Evolutionary conservation across 2,113 vertebrate genomes (phyloP).

Genomic region (Microtus ochrogaster): DNA sequence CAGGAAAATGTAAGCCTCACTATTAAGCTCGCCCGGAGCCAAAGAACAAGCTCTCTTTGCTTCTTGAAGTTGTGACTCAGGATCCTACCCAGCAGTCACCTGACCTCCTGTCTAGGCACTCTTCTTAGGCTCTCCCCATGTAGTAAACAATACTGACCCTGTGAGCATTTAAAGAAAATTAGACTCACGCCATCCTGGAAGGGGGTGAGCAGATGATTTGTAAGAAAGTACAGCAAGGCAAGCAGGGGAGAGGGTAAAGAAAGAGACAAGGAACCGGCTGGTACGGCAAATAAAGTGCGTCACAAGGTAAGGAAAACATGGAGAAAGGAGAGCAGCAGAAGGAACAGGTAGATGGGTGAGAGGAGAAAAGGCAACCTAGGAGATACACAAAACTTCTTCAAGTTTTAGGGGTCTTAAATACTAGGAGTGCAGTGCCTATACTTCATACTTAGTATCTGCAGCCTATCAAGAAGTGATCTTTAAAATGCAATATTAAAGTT

Average conservation of each 20-base stretch:
- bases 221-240: background rate
- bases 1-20: background rate
- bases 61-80: background rate
- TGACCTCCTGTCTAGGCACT: no score
- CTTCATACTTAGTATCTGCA: background rate
- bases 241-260: background rate
- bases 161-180: background rate
- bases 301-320: background rate
- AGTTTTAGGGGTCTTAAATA: background rate
- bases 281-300: background rate
- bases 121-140: background rate
- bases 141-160: background rate
- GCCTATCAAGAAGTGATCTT: background rate
- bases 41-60: background rate
- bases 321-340: background rate
- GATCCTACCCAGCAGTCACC: background rate
- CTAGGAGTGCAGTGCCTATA: background rate
- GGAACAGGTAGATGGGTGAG: background rate
- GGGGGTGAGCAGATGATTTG: background rate
- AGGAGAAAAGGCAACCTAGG: background rate
- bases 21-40: background rate
- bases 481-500: constrained; percentile 16
- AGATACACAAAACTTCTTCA: background rate
- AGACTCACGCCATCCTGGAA: background rate
- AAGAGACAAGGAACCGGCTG: background rate